Evolutionary conservation across 2,113 vertebrate genomes (phyloP), one percentile per base, ranked within the genome.

Genomic region (Ailuropoda melanoleuca): DNA sequence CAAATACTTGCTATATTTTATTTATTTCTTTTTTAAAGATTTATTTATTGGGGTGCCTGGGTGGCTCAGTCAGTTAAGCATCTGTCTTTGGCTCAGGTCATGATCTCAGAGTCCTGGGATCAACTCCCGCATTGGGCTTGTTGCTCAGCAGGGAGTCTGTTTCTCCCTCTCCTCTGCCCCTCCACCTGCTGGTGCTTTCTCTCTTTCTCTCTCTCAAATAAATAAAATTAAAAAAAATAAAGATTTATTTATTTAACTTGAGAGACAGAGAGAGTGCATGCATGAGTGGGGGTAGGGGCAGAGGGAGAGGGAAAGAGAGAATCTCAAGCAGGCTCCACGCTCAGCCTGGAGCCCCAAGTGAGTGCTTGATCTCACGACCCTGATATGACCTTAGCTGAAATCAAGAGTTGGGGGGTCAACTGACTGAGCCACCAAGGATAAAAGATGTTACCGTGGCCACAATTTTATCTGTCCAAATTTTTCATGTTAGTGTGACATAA

Each of bases 81-180:
- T 34, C 60, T 64, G 29, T 15, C 62, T 64, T 64, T 5, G 1
- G 62, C 62, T 64, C 29, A 64, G 62, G 13, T 64, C 29, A 64
- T 64, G 14, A 64, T 64, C 62, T 64, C 62, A 64, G 62, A 14
- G 29, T 64, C 2, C 62, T 64, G 62, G 62, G 29, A 64, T 64
- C 0, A 14, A 64, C 6, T 14, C 62, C 62, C 6, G 6, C 13
- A 31, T 6, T 13, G 2, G 62, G 62, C 14, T 31, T 6, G 2
- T 6, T 17, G 62, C 14, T 64, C 62, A 64, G 14, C 62, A 6
- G 62, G 29, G 29, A 34, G 29, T 7, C 62, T 64, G 0, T 12
- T 64, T 34, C 29, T 34, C 29, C 62, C 29, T 64, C 62, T 64
- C 13, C 14, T 34, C 29, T 34, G 62, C 31, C 14, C 29, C 62